These are phyloP conservation scores for Nebria ingens DNA, from an alignment of 1,140 invertebrate genomes.

Conservation along the genomic window DNA sequence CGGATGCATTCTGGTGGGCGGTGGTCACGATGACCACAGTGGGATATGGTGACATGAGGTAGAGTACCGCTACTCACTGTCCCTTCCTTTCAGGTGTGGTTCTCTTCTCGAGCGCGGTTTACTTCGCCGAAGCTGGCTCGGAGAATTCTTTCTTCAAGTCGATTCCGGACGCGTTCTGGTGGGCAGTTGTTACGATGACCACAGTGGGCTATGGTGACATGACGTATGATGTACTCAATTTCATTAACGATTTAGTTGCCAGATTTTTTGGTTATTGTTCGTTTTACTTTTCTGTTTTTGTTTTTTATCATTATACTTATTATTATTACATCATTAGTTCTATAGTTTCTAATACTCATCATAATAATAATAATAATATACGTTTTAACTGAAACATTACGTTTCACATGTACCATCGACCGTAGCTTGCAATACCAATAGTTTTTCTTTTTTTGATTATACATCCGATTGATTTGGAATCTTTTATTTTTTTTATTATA, in stretches of 20 bases:
- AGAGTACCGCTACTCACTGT: constrained; percentile 40
- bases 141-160: constrained; percentile 98
- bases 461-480: no score
- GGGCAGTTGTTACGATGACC: constrained; percentile 98
- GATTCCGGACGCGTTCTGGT: constrained; percentile 98
- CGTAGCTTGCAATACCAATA: constrained; percentile 7
- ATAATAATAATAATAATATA: no score
- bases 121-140: constrained; percentile 96
- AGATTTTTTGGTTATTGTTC: constrained; percentile 12
- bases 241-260: constrained; percentile 52
- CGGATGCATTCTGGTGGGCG: constrained; percentile 94
- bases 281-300: background rate
- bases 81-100: constrained; percentile 85
- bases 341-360: background rate
- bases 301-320: background rate
- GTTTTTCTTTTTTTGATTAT: background rate
- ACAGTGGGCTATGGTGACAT: constrained; percentile 99
- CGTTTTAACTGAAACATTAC: background rate
- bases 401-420: background rate
- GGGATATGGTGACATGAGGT: constrained; percentile 97
- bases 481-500: no score
- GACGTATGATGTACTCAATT: constrained; percentile 81
- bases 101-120: constrained; percentile 97
- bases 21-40: constrained; percentile 91
- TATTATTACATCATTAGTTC: background rate